These are phyloP conservation scores for Drosophila parvula DNA, from an alignment of 1,140 invertebrate species.

Conservation along the genomic window DNA sequence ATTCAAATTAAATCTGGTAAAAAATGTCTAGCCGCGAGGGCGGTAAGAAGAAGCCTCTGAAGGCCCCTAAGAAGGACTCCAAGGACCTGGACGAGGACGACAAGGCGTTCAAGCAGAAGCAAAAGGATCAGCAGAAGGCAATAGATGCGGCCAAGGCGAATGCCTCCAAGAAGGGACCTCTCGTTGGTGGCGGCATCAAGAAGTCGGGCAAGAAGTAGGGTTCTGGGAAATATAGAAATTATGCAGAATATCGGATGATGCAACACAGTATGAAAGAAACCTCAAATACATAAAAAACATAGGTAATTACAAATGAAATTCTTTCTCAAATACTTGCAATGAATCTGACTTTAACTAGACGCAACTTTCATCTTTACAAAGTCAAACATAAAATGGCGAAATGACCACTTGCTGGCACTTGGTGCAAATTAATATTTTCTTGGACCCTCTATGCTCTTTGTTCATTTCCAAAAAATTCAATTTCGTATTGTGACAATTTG, in stretches of 20 bases:
- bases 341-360: background rate
- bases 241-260: background rate
- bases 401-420: background rate
- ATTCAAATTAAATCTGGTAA: no score
- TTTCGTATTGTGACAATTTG: constrained; percentile 28
- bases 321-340: background rate
- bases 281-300: background rate
- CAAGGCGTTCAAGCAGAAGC: constrained; percentile 89
- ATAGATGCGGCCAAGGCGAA: constrained; percentile 91
- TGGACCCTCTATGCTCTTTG: constrained; percentile 8
- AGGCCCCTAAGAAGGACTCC: constrained; percentile 92
- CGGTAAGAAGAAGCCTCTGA: constrained; percentile 95
- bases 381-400: background rate
- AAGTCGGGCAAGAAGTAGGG: constrained; percentile 94
- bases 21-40: constrained; percentile 92
- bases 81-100: constrained; percentile 92
- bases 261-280: no score
- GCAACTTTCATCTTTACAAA: background rate
- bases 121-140: constrained; percentile 92
- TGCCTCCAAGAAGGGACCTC: constrained; percentile 94
- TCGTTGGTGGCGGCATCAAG: constrained; percentile 92
- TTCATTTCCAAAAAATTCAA: constrained; percentile 18
- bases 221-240: background rate
- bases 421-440: constrained; percentile 1
- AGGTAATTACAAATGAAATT: background rate